A percentile compares a stretch with the other conserved stretches of the same genome.
Evolutionary conservation across 2,888 invertebrate genomes (phyloP).

Genomic region (Drosophila yooni): DNA sequence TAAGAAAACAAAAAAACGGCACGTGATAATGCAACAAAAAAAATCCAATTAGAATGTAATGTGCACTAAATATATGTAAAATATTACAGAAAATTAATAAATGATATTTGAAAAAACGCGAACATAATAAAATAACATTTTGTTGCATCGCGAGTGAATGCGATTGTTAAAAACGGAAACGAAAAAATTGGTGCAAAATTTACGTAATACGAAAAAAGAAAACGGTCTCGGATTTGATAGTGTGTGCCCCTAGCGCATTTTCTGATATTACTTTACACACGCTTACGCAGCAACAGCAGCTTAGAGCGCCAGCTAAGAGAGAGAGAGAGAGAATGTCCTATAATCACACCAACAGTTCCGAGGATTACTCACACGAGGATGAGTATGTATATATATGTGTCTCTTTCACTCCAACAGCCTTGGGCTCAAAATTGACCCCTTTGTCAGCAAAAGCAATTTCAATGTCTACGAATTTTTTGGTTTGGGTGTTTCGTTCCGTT

Average conservation of each 20-base stretch:
- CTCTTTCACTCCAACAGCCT: neutral
- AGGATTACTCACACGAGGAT: conserved; percentile 68
- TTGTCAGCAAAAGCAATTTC: conserved; percentile 23
- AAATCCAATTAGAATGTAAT: neutral
- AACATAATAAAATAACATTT: neutral
- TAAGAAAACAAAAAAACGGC: conserved; percentile 40
- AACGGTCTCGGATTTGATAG: neutral
- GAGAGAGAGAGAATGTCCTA: conserved; percentile 59
- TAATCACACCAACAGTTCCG: conserved; percentile 65
- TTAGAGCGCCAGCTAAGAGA: conserved; percentile 2
- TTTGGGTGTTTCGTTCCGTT: neutral
- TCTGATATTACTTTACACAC: conserved; percentile 28
- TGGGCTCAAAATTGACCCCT: neutral
- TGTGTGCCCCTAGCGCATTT: conserved; percentile 27
- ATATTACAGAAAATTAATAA: neutral
- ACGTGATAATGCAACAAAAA: conserved; percentile 45
- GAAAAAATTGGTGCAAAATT: conserved; percentile 26
- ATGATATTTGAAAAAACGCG: neutral
- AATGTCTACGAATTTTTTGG: conserved; percentile 18
- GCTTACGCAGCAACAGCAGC: neutral
- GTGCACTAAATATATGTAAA: neutral
- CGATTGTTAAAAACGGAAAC: conserved; percentile 6
- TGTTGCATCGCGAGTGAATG: conserved; percentile 14
- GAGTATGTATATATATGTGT: conserved; percentile 60
- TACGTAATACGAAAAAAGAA: conserved; percentile 53